Evolutionary conservation across 2,888 invertebrate species (phyloP).

Genomic region (Ophonus ardosiacus): DNA sequence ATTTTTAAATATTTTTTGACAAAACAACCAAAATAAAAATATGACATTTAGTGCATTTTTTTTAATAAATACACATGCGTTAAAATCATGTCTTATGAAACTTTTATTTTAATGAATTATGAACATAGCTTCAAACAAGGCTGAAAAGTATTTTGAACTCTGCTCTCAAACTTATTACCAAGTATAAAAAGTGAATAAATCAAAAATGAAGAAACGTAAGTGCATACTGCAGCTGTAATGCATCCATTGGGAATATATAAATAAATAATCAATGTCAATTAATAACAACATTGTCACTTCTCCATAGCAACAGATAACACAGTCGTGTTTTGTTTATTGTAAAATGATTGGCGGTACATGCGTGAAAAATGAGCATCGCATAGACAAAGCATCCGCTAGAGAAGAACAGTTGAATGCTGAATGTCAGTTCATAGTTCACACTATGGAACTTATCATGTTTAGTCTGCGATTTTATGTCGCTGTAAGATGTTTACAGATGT

Average conservation of each 20-base stretch:
- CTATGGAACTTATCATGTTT: constrained; percentile 27
- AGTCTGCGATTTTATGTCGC: constrained; percentile 40
- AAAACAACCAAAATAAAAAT: too few relatives aligned
- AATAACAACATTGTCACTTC: constrained; percentile 30
- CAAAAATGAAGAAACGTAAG: background rate
- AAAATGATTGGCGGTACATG: constrained; percentile 25
- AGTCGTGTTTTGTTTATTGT: constrained; percentile 32
- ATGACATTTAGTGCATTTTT: too few relatives aligned
- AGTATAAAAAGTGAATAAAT: background rate
- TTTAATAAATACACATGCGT: too few relatives aligned
- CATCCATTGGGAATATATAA: constrained; percentile 24
- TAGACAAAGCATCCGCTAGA: constrained; percentile 37
- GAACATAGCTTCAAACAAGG: too few relatives aligned
- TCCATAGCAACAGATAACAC: constrained; percentile 41
- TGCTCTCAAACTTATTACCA: background rate
- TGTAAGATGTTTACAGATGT: constrained; percentile 29
- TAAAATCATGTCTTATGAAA: too few relatives aligned
- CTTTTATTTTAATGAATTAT: too few relatives aligned
- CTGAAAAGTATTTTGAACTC: background rate
- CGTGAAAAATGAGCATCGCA: constrained; percentile 8
- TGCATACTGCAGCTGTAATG: background rate
- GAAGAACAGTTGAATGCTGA: constrained; percentile 27
- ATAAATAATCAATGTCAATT: constrained; percentile 39
- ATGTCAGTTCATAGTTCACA: constrained; percentile 30
- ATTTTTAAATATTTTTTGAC: too few relatives aligned